These are phyloP conservation scores for Pteronura brasiliensis DNA, from an alignment of 2,113 vertebrate genomes.

Conservation along the genomic window DNA sequence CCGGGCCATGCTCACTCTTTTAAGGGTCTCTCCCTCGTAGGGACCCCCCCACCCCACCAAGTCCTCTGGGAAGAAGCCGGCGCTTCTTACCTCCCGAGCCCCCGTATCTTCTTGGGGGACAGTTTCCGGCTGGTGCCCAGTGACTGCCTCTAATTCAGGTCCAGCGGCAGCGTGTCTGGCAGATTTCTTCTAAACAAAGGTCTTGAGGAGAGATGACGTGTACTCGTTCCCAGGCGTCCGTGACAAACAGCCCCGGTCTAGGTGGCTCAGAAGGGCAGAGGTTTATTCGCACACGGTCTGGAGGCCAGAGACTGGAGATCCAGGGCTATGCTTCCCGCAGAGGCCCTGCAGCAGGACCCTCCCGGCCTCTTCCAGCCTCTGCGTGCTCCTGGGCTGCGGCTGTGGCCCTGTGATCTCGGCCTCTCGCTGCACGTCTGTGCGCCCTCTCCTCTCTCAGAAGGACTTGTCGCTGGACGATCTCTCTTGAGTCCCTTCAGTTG, in stretches of 20 bases:
- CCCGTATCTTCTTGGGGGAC: neutral
- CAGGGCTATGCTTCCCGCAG: neutral
- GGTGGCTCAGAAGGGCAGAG: neutral
- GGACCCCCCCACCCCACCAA: neutral
- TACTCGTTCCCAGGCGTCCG: rapidly evolving
- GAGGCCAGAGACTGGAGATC: too few species aligned
- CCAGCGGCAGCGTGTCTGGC: too few species aligned
- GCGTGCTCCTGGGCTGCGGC: rapidly evolving
- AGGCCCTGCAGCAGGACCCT: neutral
- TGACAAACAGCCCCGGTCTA: neutral
- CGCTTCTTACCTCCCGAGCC: neutral
- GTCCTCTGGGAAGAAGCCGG: neutral
- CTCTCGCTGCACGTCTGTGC: too few species aligned
- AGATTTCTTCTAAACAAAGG: too few species aligned
- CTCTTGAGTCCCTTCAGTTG: neutral
- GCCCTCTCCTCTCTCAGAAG: too few species aligned
- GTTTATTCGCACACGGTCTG: too few species aligned
- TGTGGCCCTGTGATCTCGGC: rapidly evolving
- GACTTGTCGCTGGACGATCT: neutral
- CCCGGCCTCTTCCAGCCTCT: neutral
- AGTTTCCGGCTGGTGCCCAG: neutral
- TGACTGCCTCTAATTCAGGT: too few species aligned
- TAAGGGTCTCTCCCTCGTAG: neutral
- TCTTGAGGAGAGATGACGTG: neutral
- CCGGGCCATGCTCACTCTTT: neutral